phyloP scores from a whole-genome alignment of 2,113 vertebrate species.

The Lonchura striata region DNA sequence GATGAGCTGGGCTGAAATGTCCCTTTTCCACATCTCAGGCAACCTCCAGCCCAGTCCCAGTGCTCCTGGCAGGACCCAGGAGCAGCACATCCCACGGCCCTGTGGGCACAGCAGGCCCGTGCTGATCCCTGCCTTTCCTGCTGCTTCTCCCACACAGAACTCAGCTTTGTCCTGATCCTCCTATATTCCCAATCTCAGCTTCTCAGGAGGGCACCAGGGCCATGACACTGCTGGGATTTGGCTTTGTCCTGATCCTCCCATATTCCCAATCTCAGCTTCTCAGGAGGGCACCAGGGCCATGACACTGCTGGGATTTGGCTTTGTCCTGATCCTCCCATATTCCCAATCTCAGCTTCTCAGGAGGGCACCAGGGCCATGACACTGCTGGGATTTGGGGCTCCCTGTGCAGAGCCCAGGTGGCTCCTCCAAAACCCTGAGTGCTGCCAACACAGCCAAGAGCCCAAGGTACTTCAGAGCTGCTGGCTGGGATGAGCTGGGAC shows the following conservation, averaged over 20 bases:
- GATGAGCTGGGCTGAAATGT: not conserved
- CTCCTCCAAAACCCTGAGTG: not conserved
- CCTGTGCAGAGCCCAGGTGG: not conserved
- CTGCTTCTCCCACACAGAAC: accelerated
- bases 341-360: not conserved
- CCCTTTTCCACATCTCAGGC: accelerated
- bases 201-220: not conserved
- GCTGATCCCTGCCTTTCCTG: not conserved
- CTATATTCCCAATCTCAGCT: accelerated
- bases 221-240: too few relatives aligned
- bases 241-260: too few relatives aligned
- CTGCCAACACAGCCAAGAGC: not conserved
- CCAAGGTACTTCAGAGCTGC: accelerated
- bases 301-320: accelerated
- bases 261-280: not conserved
- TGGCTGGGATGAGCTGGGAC: not conserved
- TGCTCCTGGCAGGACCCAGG: not conserved
- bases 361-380: not conserved
- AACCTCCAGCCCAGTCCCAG: not conserved
- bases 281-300: not conserved
- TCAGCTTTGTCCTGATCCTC: accelerated
- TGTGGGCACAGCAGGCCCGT: not conserved
- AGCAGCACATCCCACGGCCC: not conserved
- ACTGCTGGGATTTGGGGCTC: accelerated
- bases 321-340: accelerated